Evolutionary conservation across 2,113 vertebrate species (phyloP).

Genomic region (Xenopus borealis): DNA sequence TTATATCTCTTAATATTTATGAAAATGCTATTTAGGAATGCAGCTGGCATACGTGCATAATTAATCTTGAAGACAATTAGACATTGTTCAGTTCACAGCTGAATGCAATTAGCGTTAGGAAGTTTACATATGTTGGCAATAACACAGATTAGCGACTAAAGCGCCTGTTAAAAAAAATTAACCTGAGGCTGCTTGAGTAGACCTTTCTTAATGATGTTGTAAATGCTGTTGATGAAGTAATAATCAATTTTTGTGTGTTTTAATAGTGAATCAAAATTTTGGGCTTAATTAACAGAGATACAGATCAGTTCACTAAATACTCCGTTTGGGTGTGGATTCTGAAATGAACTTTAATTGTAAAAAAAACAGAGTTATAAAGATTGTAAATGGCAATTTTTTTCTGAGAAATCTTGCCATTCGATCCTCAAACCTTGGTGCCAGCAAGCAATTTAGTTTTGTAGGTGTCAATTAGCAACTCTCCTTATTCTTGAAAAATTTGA

Average conservation of each 20-base stretch:
- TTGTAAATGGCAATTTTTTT: neutral
- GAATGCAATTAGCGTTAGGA: slow-evolving; percentile 95
- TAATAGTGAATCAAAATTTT: slow-evolving; percentile 85
- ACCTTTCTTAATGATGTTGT: slow-evolving; percentile 91
- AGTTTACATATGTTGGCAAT: slow-evolving; percentile 87
- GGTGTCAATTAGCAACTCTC: neutral
- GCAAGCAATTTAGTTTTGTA: neutral
- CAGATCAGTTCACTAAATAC: slow-evolving; percentile 79
- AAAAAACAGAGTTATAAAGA: neutral
- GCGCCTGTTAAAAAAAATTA: slow-evolving; percentile 91
- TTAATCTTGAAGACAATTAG: slow-evolving; percentile 98
- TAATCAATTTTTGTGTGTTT: slow-evolving; percentile 88
- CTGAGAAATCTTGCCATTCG: neutral
- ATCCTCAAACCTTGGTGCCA: neutral
- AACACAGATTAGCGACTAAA: slow-evolving; percentile 85
- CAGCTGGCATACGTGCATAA: slow-evolving; percentile 89
- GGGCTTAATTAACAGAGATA: slow-evolving; percentile 80
- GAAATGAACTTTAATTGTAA: slow-evolving; percentile 64
- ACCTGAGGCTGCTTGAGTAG: slow-evolving; percentile 85
- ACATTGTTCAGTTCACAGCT: slow-evolving; percentile 97
- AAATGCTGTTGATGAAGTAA: slow-evolving; percentile 94
- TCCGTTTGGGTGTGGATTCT: slow-evolving; percentile 58
- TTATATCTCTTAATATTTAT: slow-evolving; percentile 95
- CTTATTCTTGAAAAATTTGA: neutral
- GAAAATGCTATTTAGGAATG: slow-evolving; percentile 88